These are phyloP conservation scores for Nasalis larvatus DNA, from an alignment of 2,113 vertebrate species.

Conservation along the genomic window DNA sequence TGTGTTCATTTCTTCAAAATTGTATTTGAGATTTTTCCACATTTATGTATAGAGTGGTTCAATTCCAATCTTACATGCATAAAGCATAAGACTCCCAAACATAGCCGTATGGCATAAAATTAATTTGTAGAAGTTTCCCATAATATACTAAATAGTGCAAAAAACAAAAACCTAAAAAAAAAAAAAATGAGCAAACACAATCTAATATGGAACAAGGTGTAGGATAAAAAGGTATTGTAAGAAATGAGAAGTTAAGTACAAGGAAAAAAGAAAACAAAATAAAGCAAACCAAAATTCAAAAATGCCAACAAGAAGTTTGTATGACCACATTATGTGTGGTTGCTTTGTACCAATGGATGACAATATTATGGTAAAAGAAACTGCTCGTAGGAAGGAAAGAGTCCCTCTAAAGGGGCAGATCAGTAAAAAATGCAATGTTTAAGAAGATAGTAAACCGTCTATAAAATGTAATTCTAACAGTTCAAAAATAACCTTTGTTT, in stretches of 20 bases:
- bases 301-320: background rate
- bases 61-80: background rate
- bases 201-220: background rate
- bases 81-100: background rate
- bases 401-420: background rate
- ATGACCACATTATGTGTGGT: no score
- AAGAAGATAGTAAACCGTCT: background rate
- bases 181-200: background rate
- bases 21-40: background rate
- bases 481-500: constrained; percentile 16
- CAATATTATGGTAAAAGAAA: background rate
- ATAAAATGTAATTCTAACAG: background rate
- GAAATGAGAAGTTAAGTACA: background rate
- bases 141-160: background rate
- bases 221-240: background rate
- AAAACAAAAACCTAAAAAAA: background rate
- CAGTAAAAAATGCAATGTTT: background rate
- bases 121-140: background rate
- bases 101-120: background rate
- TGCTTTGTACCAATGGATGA: background rate
- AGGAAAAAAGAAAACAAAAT: background rate
- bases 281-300: background rate
- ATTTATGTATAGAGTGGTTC: background rate
- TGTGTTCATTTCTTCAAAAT: background rate
- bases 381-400: background rate